Percentiles rank a stretch among this genome's conserved stretches.
Conservation (phyloP, 1,140 invertebrate species). For the Coptotermes formosanus region DNA sequence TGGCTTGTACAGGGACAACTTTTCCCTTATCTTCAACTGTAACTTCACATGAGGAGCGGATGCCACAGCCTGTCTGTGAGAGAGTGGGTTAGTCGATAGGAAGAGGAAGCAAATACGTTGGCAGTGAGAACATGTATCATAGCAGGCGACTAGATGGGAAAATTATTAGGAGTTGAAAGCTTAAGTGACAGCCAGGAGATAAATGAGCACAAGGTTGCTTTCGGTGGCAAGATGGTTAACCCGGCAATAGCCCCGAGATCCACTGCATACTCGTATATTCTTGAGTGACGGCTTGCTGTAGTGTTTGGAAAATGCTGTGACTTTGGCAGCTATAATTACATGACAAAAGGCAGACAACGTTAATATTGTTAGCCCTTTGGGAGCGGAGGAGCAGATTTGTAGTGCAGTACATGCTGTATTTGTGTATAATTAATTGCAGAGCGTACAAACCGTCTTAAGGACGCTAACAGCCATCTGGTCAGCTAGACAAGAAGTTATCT, state of each 20-base stretch:
- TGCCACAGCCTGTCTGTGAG: neutral
- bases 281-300: neutral
- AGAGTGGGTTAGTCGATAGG: neutral
- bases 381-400: no score
- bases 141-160: neutral
- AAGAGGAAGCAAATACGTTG: neutral
- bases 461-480: no score
- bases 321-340: neutral
- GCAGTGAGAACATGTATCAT: neutral
- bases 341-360: neutral
- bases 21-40: no score
- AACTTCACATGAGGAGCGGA: neutral
- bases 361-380: neutral
- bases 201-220: neutral
- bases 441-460: no score
- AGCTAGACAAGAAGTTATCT: no score
- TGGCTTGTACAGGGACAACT: no score
- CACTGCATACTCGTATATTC: neutral
- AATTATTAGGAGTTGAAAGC: slow-evolving; percentile 11
- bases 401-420: no score
- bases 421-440: no score
- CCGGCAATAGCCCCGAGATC: neutral
- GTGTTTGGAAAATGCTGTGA: neutral
- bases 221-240: neutral
- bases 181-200: slow-evolving; percentile 4